Evolutionary conservation across 2,797 vertebrate species (phyloP), one percentile per base, ranked within the genome.

Genomic region (Xyrichtys novacula): DNA sequence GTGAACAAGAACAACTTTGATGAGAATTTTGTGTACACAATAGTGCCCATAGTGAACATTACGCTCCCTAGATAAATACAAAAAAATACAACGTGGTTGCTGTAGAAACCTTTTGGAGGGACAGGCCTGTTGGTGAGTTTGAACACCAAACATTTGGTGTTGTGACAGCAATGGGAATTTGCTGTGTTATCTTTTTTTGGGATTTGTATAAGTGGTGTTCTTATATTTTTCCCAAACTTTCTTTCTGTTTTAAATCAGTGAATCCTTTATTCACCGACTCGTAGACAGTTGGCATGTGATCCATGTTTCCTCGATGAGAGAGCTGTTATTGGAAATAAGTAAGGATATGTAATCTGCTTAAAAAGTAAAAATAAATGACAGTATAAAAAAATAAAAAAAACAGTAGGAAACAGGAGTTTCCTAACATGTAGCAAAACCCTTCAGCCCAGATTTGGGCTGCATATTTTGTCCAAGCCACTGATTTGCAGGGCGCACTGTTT

Each of bases 401-500:
- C n/a, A 16, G 5, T 10, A 39, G 19, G 23, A 23, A 32, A 42
- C 32, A 26, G 22, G 17, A 17, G 23, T 40, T 70, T 19, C 11
- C 38, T 23, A 48, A 47, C 25, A 25, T 40, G 4, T 44, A 25
- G 39, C 59, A 15, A 17, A 32, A 49, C 15, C n/a, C 65, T 62
- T 65, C 31, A 20, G 26, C 19, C 3, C 2, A 42, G 26, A 34
- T 47, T 61, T 25, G 23, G 25, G 31, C 17, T 42, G 48, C 32
- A 29, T 39, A 44, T 71, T 65, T 43, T 40, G 17, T 48, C 36
- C 12, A 20, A 44, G 62, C 38, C 53, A 39, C 15, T 76, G 53
- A 68, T 67, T 71, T 55, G 65, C 59, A 68, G 48, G 55, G 50
- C 40, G 19, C 49, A 20, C 10, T 74, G 71, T 83, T 81, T 79